Conservation (phyloP, 2,888 invertebrate species). For the Temnothorax unifasciatus region DNA sequence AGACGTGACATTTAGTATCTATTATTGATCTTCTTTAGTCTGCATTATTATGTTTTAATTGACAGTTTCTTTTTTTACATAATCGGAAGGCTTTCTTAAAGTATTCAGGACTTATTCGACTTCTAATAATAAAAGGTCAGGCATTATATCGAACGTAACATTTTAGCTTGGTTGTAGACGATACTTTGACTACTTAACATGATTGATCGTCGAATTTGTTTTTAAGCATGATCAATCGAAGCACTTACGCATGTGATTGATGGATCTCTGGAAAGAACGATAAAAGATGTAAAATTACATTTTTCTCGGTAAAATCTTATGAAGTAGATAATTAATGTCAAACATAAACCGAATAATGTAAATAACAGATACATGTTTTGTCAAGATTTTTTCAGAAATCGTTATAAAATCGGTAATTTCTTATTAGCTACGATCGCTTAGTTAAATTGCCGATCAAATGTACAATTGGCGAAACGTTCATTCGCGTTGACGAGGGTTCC, state of each 20-base stretch:
- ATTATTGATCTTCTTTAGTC: not conserved
- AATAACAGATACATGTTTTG: not conserved
- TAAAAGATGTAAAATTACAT: slow-evolving; percentile 17
- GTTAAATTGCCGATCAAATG: slow-evolving; percentile 30
- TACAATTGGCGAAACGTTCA: slow-evolving; percentile 22
- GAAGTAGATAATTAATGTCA: slow-evolving; percentile 24
- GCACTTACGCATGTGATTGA: slow-evolving; percentile 30
- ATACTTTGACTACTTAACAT: slow-evolving; percentile 42
- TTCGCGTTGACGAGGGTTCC: slow-evolving; percentile 10
- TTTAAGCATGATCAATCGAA: slow-evolving; percentile 16
- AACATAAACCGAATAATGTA: not conserved
- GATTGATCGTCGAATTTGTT: slow-evolving; percentile 41
- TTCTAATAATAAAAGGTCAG: slow-evolving; percentile 33
- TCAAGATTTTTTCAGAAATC: not conserved
- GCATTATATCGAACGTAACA: slow-evolving; percentile 26
- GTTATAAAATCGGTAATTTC: not conserved
- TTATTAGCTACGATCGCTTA: not conserved
- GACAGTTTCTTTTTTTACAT: not conserved
- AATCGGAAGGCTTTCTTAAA: not conserved
- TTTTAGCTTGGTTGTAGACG: slow-evolving; percentile 27
- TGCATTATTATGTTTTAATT: slow-evolving; percentile 10
- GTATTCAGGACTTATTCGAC: slow-evolving; percentile 20
- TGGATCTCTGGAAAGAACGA: slow-evolving; percentile 8
- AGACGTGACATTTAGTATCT: slow-evolving; percentile 7
- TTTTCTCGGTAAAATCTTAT: slow-evolving; percentile 20